These are phyloP conservation scores for Eulimnadia texana DNA, from an alignment of 1,140 invertebrate species.

Conservation along the genomic window DNA sequence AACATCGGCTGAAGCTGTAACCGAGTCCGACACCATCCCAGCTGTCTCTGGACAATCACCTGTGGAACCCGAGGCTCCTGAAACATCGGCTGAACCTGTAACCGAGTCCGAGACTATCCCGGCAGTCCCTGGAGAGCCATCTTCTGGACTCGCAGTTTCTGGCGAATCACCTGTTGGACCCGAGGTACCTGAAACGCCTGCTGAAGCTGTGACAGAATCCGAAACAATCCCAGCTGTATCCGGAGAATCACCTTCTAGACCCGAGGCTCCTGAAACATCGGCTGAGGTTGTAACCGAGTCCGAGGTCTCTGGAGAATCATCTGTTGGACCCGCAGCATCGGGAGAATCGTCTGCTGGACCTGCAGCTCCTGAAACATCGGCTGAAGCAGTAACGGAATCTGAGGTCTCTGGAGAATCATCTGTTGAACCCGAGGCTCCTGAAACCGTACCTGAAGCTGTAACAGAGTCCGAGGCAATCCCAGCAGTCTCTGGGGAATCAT, in stretches of 20 bases:
- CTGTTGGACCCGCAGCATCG: not conserved
- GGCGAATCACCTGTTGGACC: slow-evolving; percentile 7
- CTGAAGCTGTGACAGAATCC: not conserved
- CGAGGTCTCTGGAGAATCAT: not conserved
- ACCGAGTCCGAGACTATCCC: not conserved
- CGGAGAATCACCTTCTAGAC: not conserved
- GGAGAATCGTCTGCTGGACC: not conserved
- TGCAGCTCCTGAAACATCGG: not conserved
- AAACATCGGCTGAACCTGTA: not conserved
- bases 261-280: not conserved
- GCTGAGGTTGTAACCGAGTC: not conserved
- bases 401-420: not conserved
- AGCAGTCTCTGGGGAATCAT: not conserved
- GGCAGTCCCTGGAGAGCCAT: not conserved
- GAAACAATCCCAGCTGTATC: not conserved
- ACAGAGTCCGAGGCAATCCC: not conserved
- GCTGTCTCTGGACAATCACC: not conserved
- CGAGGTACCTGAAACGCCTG: not conserved
- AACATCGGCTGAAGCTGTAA: not conserved
- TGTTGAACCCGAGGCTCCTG: not conserved
- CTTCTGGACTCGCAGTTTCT: too few relatives aligned
- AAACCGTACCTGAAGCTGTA: too few relatives aligned
- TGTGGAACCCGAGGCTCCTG: not conserved
- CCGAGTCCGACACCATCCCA: not conserved
- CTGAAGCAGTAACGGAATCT: not conserved